Percentiles rank a stretch among this genome's conserved stretches.
phyloP scores from a whole-genome alignment of 2,888 invertebrate species.

The Laothoe populi region DNA sequence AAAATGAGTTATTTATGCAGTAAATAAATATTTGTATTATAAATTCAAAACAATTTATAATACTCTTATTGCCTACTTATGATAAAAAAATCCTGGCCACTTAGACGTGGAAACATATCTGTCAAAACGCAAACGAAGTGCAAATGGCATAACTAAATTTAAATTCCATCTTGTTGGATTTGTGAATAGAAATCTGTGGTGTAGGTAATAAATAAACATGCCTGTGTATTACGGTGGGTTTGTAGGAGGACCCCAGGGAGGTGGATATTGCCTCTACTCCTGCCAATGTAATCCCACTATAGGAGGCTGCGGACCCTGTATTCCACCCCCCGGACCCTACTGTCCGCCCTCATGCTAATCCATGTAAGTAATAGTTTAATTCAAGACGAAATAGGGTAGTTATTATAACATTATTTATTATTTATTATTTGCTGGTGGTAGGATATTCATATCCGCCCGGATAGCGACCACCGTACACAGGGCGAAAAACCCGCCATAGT shows the following conservation, averaged over 20 bases:
- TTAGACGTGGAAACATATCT: not conserved
- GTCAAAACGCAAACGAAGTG: not conserved
- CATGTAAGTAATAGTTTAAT: slow-evolving; percentile 31
- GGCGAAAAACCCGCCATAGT: no score
- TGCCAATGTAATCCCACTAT: slow-evolving; percentile 47
- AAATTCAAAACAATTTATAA: no score
- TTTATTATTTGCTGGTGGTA: no score
- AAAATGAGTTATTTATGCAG: no score
- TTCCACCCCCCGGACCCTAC: slow-evolving; percentile 52
- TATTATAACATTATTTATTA: no score
- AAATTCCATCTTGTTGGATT: not conserved
- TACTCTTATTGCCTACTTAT: not conserved
- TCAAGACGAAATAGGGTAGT: no score
- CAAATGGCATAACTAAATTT: not conserved
- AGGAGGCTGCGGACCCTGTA: slow-evolving; percentile 57
- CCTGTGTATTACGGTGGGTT: slow-evolving; percentile 72
- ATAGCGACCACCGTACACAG: no score
- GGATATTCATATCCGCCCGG: no score
- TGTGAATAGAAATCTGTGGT: not conserved
- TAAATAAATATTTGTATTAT: no score
- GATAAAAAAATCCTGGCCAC: not conserved
- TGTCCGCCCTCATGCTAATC: slow-evolving; percentile 53
- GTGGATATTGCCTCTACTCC: slow-evolving; percentile 67
- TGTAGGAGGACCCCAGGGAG: slow-evolving; percentile 67
- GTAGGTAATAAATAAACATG: slow-evolving; percentile 46